These are phyloP conservation scores for Brachyrhaphis roseni DNA, from an alignment of 2,797 vertebrate species.

Conservation along the genomic window DNA sequence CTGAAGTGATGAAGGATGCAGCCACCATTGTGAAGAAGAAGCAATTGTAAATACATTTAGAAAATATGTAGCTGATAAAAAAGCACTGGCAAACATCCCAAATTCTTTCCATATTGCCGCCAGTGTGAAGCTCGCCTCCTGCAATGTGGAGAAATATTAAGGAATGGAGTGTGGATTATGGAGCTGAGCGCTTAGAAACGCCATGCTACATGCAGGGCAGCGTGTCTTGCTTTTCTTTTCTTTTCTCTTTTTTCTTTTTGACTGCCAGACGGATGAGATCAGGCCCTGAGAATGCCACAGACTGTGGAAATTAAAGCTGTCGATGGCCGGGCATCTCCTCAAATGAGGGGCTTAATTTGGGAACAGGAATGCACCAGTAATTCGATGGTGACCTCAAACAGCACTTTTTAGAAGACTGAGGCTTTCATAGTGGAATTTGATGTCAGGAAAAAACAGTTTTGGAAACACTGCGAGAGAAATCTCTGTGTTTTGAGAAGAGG, in stretches of 20 bases:
- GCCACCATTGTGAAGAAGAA: slow-evolving; percentile 20
- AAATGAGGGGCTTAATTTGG: slow-evolving; percentile 75
- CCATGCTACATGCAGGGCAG: slow-evolving; percentile 53
- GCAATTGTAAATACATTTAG: slow-evolving; percentile 25
- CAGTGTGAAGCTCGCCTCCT: slow-evolving; percentile 51
- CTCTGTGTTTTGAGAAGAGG: slow-evolving; percentile 37
- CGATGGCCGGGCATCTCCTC: slow-evolving; percentile 59
- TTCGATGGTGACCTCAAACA: slow-evolving; percentile 59
- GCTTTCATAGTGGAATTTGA: slow-evolving; percentile 50
- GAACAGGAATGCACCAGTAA: slow-evolving; percentile 56
- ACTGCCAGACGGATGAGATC: slow-evolving; percentile 71
- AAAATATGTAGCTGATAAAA: slow-evolving; percentile 34
- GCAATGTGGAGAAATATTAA: slow-evolving; percentile 50
- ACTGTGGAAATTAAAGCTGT: slow-evolving; percentile 76
- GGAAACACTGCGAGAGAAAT: slow-evolving; percentile 64
- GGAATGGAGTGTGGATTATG: slow-evolving; percentile 52
- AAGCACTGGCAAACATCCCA: slow-evolving; percentile 47
- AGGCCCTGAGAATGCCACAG: slow-evolving; percentile 58
- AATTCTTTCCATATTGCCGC: slow-evolving; percentile 57
- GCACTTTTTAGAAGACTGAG: slow-evolving; percentile 41
- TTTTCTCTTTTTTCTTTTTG: not conserved
- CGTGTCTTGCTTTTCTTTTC: slow-evolving; percentile 51
- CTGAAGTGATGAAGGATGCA: slow-evolving; percentile 13
- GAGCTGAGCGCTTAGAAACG: slow-evolving; percentile 53
- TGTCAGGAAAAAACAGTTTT: slow-evolving; percentile 61